phyloP scores from a whole-genome alignment of 2,113 vertebrate genomes.

The Nothobranchius kuhntae region DNA sequence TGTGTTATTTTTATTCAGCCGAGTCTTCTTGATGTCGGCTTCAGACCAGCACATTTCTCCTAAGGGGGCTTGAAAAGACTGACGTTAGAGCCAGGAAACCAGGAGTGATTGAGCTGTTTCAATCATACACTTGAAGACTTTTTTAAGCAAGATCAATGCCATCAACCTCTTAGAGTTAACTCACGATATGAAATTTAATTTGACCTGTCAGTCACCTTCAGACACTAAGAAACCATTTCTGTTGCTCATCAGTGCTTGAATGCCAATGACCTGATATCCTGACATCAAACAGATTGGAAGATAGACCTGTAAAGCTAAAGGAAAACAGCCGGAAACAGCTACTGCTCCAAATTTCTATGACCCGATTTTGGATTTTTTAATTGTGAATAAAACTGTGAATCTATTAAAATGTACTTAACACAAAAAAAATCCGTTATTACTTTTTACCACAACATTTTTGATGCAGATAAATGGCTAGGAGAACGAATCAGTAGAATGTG shows the following conservation, averaged over 20 bases:
- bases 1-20: conserved; percentile 57
- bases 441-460: neutral
- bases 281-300: conserved; percentile 57
- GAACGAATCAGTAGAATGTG: neutral
- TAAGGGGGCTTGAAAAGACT: conserved; percentile 50
- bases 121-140: conserved; percentile 61
- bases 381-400: conserved; percentile 43
- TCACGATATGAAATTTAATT: conserved; percentile 60
- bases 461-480: too few species aligned
- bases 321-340: conserved; percentile 30
- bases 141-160: conserved; percentile 62
- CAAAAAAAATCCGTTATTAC: conserved; percentile 1
- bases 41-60: conserved; percentile 59
- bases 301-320: conserved; percentile 59
- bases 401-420: conserved; percentile 29
- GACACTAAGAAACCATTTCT: conserved; percentile 45
- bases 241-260: conserved; percentile 57
- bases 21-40: conserved; percentile 53
- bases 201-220: conserved; percentile 46
- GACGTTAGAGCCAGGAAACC: conserved; percentile 57
- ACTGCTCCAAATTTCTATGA: conserved; percentile 58
- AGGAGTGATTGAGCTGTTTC: conserved; percentile 56
- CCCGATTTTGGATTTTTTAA: conserved; percentile 51
- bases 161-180: conserved; percentile 62
- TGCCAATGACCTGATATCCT: conserved; percentile 61